These are phyloP conservation scores for Brachionus angularis DNA, from an alignment of 1,140 invertebrate genomes.

Conservation along the genomic window DNA sequence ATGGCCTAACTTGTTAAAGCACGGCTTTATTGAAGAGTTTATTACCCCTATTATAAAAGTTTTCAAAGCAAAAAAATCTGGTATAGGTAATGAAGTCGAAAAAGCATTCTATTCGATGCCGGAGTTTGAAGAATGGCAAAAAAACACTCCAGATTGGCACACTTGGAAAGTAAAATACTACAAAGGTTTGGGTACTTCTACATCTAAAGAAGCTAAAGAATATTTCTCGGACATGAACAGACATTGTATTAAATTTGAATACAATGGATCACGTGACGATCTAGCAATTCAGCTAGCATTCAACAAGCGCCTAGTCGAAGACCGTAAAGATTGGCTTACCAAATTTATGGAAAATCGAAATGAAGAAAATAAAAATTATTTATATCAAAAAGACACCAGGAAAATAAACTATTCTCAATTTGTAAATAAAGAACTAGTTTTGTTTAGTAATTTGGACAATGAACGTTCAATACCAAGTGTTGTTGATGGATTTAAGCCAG, in stretches of 20 bases:
- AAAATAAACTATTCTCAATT: slow-evolving; percentile 84
- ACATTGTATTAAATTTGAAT: slow-evolving; percentile 87
- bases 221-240: slow-evolving; percentile 93
- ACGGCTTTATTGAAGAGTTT: slow-evolving; percentile 93
- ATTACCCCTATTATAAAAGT: slow-evolving; percentile 98
- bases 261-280: slow-evolving; percentile 79
- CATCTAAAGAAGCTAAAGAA: slow-evolving; percentile 94
- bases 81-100: slow-evolving; percentile 51
- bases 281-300: slow-evolving; percentile 91
- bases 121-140: slow-evolving; percentile 97
- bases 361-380: slow-evolving; percentile 68
- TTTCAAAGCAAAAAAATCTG: slow-evolving; percentile 69
- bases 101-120: slow-evolving; percentile 91
- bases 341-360: slow-evolving; percentile 93
- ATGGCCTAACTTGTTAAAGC: slow-evolving; percentile 85
- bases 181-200: slow-evolving; percentile 86
- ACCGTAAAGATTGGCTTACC: slow-evolving; percentile 93
- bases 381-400: slow-evolving; percentile 87
- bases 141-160: slow-evolving; percentile 79
- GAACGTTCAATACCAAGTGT: slow-evolving; percentile 88
- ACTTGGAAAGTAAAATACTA: slow-evolving; percentile 79
- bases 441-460: slow-evolving; percentile 96
- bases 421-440: slow-evolving; percentile 90
- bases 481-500: slow-evolving; percentile 91
- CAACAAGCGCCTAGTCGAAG: slow-evolving; percentile 88